A percentile compares a stretch with the other conserved stretches of the same genome.
phyloP scores from a whole-genome alignment of 2,888 invertebrate genomes.

The Abscondita cerata region DNA sequence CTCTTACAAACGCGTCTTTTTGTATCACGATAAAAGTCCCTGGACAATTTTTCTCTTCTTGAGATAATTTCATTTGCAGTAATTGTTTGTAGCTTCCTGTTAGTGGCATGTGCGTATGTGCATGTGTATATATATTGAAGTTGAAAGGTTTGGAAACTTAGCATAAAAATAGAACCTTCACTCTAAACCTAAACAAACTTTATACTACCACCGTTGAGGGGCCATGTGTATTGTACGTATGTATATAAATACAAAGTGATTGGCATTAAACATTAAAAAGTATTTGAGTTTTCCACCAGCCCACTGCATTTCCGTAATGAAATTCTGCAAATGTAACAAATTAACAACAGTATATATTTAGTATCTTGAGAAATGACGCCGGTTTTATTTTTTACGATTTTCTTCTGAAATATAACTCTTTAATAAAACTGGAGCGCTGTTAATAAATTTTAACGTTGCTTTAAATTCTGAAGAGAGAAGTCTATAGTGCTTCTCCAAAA shows the following conservation, averaged over 20 bases:
- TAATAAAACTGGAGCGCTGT: constrained; percentile 6
- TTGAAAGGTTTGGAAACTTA: constrained; percentile 25
- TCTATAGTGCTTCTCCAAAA: too few species aligned
- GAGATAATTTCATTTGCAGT: neutral
- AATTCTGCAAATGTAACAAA: constrained; percentile 10
- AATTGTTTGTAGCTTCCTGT: constrained; percentile 1
- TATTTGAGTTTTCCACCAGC: constrained; percentile 25
- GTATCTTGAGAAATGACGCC: constrained; percentile 7
- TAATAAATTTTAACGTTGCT: constrained; percentile 11
- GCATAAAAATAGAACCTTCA: constrained; percentile 38
- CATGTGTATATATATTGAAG: constrained; percentile 16
- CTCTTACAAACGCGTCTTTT: neutral
- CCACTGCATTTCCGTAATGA: constrained; percentile 24
- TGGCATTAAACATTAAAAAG: constrained; percentile 37
- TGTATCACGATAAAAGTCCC: constrained; percentile 3
- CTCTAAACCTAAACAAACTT: constrained; percentile 41
- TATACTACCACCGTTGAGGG: constrained; percentile 29
- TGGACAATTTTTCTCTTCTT: neutral
- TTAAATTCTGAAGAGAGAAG: too few species aligned
- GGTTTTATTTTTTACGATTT: constrained; percentile 16
- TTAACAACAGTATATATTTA: constrained; percentile 15
- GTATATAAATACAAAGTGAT: constrained; percentile 33
- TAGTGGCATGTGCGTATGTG: constrained; percentile 20
- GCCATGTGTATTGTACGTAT: constrained; percentile 30
- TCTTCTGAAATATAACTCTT: neutral